These are phyloP conservation scores for Pinctada fucata DNA, from an alignment of 2,888 invertebrate genomes.

Conservation along the genomic window DNA sequence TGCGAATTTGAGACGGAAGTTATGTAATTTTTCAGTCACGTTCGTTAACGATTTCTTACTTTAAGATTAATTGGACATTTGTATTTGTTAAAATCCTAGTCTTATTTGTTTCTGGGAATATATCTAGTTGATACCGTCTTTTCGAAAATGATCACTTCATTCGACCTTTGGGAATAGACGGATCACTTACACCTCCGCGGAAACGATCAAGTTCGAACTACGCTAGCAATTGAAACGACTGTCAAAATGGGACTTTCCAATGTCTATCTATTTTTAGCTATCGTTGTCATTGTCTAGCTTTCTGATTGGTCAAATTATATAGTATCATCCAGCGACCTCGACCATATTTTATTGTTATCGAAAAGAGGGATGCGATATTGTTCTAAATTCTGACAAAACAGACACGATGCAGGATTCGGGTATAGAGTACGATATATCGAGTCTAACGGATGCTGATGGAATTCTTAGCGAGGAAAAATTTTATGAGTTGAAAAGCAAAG, in stretches of 20 bases:
- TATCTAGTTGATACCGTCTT: too few relatives aligned
- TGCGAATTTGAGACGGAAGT: too few relatives aligned
- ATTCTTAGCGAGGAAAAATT: slow-evolving; percentile 41
- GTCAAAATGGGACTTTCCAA: background rate
- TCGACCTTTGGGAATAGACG: too few relatives aligned
- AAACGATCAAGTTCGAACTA: too few relatives aligned
- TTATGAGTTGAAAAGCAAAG: slow-evolving; percentile 64
- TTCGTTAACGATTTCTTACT: too few relatives aligned
- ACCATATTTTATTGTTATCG: background rate
- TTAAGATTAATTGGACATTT: too few relatives aligned
- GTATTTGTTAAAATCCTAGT: too few relatives aligned
- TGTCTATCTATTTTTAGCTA: background rate
- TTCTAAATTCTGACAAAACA: slow-evolving; percentile 6
- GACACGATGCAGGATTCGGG: slow-evolving; percentile 63
- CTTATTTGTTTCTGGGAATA: too few relatives aligned
- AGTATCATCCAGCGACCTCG: background rate
- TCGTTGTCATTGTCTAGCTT: background rate
- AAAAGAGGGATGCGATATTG: background rate
- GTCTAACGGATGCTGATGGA: slow-evolving; percentile 42
- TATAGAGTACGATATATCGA: slow-evolving; percentile 58
- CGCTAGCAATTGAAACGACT: too few relatives aligned
- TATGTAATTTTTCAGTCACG: too few relatives aligned
- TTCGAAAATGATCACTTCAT: too few relatives aligned
- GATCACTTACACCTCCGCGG: too few relatives aligned
- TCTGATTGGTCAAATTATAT: slow-evolving; percentile 33